These are phyloP conservation scores for Trichopoda pennipes DNA, from an alignment of 2,888 invertebrate species.

Conservation along the genomic window DNA sequence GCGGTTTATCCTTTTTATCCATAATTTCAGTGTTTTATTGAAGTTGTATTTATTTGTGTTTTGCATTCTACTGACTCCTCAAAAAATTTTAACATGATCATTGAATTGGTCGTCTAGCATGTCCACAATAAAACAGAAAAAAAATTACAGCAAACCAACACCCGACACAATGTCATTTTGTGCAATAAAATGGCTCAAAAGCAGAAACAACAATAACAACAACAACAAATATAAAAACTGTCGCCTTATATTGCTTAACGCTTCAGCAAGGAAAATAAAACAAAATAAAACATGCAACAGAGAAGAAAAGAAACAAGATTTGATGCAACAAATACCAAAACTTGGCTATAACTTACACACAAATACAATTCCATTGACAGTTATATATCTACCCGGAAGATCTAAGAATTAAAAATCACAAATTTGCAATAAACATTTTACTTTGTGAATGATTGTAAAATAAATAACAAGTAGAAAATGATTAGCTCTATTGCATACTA, in stretches of 20 bases:
- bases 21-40: slow-evolving; percentile 23
- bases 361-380: neutral
- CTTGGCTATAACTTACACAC: slow-evolving; percentile 33
- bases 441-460: too few species aligned
- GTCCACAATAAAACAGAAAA: slow-evolving; percentile 3
- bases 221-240: slow-evolving; percentile 44
- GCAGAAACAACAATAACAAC: slow-evolving; percentile 14
- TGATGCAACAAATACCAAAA: slow-evolving; percentile 8
- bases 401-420: neutral
- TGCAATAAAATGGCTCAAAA: slow-evolving; percentile 35
- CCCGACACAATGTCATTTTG: slow-evolving; percentile 60
- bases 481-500: too few species aligned
- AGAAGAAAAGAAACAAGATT: slow-evolving; percentile 22
- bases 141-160: slow-evolving; percentile 51
- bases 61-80: slow-evolving; percentile 47
- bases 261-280: slow-evolving; percentile 42
- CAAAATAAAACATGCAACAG: slow-evolving; percentile 24
- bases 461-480: too few species aligned
- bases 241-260: slow-evolving; percentile 65
- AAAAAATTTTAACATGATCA: slow-evolving; percentile 57
- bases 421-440: too few species aligned
- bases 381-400: slow-evolving; percentile 8
- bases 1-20: slow-evolving; percentile 63
- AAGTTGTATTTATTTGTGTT: slow-evolving; percentile 9
- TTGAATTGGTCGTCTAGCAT: slow-evolving; percentile 61